Evolutionary conservation across 2,113 vertebrate genomes (phyloP).

Genomic region (Corvus moneduloides): DNA sequence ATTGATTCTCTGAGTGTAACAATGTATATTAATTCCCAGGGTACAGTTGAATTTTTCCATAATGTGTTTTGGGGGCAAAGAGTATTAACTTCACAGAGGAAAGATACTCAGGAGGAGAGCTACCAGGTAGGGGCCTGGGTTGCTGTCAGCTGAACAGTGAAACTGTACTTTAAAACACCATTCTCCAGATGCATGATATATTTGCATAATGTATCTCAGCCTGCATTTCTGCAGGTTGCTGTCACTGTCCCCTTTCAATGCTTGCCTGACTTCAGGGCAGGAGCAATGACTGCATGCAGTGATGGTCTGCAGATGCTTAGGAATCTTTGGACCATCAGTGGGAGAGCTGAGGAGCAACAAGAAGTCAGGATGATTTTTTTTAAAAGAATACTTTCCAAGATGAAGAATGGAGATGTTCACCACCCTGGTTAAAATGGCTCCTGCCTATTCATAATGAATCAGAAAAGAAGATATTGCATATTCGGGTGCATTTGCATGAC

Average conservation of each 20-base stretch:
- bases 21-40: background rate
- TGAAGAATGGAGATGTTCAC: background rate
- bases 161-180: background rate
- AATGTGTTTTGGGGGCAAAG: background rate
- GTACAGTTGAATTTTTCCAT: background rate
- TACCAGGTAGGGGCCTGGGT: background rate
- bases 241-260: background rate
- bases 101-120: background rate
- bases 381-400: background rate
- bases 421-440: background rate
- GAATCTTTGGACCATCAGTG: background rate
- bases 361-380: background rate
- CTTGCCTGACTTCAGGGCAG: background rate
- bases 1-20: background rate
- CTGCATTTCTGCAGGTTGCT: background rate
- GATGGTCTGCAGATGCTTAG: fast-evolving
- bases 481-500: background rate
- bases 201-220: background rate
- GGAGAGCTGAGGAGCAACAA: background rate
- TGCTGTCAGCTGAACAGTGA: background rate
- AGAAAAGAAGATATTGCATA: background rate
- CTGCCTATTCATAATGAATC: background rate
- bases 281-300: background rate
- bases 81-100: background rate
- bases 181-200: background rate